Percentiles rank a stretch among this genome's conserved stretches.
Conservation (phyloP, 1,140 invertebrate genomes). For the Danaus melanippus region DNA sequence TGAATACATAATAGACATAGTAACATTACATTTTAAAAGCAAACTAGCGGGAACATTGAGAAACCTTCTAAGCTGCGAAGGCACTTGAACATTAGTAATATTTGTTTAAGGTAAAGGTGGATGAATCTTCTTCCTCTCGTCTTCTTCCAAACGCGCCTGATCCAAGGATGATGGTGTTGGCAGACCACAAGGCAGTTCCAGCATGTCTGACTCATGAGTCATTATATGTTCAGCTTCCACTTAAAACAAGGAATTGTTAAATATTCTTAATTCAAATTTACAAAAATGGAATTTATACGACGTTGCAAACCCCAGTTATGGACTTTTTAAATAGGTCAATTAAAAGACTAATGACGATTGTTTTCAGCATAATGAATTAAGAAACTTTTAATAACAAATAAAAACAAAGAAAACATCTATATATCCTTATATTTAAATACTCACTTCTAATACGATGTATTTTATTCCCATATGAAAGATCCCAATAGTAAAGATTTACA, state of each 20-base stretch:
- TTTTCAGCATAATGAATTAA: too few relatives aligned
- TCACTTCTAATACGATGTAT: constrained; percentile 81
- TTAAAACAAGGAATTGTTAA: constrained; percentile 41
- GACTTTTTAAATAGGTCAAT: neutral
- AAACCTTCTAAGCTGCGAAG: constrained; percentile 21
- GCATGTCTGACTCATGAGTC: constrained; percentile 77
- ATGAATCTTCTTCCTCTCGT: constrained; percentile 79
- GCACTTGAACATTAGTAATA: constrained; percentile 13
- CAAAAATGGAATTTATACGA: neutral
- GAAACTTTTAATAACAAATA: too few relatives aligned
- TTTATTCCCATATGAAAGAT: constrained; percentile 85
- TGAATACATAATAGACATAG: too few relatives aligned
- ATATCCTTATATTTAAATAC: constrained; percentile 20
- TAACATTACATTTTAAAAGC: constrained; percentile 6
- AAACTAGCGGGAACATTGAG: constrained; percentile 12
- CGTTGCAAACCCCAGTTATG: too few relatives aligned
- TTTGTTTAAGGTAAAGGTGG: constrained; percentile 58
- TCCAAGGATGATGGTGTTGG: constrained; percentile 80
- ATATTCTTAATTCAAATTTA: neutral
- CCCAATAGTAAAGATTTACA: constrained; percentile 80
- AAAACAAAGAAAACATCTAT: too few relatives aligned
- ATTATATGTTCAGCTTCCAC: constrained; percentile 86
- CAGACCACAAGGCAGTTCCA: constrained; percentile 79
- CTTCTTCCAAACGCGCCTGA: constrained; percentile 75
- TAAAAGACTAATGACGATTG: neutral